Percentiles rank a stretch among this genome's conserved stretches.
phyloP scores from a whole-genome alignment of 2,888 invertebrate genomes.

The Acanthococcus lagerstroemiae region DNA sequence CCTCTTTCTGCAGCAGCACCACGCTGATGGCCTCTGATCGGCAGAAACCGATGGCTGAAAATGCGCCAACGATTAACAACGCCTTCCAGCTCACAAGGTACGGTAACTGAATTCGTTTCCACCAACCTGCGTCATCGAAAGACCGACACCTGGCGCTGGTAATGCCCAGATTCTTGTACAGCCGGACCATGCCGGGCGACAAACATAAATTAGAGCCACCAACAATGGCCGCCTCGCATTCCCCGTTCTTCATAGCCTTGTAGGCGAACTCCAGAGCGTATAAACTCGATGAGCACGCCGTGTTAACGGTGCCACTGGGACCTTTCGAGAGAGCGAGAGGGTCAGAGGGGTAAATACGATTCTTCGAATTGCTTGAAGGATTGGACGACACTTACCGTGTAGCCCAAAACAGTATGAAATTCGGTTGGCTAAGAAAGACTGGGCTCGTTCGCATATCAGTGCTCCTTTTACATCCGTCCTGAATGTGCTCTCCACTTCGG shows the following conservation, averaged over 20 bases:
- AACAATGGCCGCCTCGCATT: conserved; percentile 50
- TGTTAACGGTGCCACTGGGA: conserved; percentile 51
- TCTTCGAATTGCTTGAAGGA: neutral
- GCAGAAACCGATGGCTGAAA: conserved; percentile 43
- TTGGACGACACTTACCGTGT: conserved; percentile 46
- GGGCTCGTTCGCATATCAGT: conserved; percentile 69
- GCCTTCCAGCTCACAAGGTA: conserved; percentile 30
- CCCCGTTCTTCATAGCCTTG: conserved; percentile 41
- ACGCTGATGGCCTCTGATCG: conserved; percentile 44
- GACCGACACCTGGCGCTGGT: conserved; percentile 48
- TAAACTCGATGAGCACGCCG: conserved; percentile 56
- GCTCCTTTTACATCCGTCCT: conserved; percentile 54
- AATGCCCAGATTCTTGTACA: conserved; percentile 48
- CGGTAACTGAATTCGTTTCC: conserved; percentile 35
- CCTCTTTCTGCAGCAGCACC: conserved; percentile 42
- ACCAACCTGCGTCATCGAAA: conserved; percentile 44
- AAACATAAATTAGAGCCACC: conserved; percentile 50
- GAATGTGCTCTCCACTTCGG: conserved; percentile 59
- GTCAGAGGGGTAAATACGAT: neutral
- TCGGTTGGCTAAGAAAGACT: conserved; percentile 75
- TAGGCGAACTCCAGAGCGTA: conserved; percentile 49
- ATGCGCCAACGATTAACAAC: neutral
- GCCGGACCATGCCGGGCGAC: conserved; percentile 49
- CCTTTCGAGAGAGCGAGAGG: too few species aligned
- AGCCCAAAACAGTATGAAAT: conserved; percentile 79